Percentiles rank a stretch among this genome's conserved stretches.
phyloP scores from a whole-genome alignment of 2,888 invertebrate genomes.

The Dynastes grantii region DNA sequence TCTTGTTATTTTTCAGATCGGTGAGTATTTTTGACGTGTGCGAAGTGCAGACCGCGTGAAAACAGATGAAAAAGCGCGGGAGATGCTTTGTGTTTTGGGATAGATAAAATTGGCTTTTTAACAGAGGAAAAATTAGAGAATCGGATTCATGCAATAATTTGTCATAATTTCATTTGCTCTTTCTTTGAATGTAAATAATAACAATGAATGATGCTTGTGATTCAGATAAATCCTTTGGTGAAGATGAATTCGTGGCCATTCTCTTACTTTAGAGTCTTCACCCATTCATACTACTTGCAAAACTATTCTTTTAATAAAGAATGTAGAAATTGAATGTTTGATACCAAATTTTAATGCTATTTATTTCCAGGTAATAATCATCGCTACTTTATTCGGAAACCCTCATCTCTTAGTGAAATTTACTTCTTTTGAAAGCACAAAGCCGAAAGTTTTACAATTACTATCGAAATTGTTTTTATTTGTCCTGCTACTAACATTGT shows the following conservation, averaged over 20 bases:
- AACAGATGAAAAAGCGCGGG: neutral
- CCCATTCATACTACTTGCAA: no score
- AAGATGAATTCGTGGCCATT: neutral
- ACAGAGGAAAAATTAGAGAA: neutral
- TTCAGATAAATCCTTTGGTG: neutral
- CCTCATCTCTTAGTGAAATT: no score
- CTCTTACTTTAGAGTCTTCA: neutral
- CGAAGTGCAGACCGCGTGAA: neutral
- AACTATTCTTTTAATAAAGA: no score
- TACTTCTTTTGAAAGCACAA: no score
- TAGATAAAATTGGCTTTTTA: neutral
- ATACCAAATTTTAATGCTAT: no score
- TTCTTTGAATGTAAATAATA: neutral
- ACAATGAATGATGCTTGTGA: neutral
- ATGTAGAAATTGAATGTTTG: no score
- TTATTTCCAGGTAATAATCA: no score
- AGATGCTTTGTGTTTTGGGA: neutral
- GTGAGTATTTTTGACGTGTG: neutral
- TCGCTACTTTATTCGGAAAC: no score
- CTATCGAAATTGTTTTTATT: no score
- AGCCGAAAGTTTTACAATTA: no score
- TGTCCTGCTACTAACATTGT: no score
- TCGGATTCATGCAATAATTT: neutral
- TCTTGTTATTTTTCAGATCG: conserved; percentile 11
- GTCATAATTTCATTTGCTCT: neutral